Percentiles rank a stretch among this genome's conserved stretches.
Evolutionary conservation across 1,140 invertebrate species (phyloP).

Genomic region (Drosophila paulistorum): DNA sequence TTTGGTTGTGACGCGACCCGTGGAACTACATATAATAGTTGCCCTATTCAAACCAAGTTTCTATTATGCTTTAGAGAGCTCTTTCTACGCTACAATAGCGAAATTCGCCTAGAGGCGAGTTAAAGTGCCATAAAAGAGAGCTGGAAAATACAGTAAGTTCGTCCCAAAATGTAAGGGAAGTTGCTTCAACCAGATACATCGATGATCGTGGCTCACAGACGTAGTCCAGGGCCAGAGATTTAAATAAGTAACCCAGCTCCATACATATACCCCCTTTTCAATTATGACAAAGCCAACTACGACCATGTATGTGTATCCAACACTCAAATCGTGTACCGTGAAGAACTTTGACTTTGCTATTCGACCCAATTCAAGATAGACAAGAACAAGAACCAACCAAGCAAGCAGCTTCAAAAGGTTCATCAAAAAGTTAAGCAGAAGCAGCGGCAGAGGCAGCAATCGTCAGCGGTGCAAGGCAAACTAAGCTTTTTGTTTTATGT

Average conservation of each 20-base stretch:
- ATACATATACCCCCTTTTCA: not conserved
- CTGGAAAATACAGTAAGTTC: conserved; percentile 7
- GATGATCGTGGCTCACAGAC: not conserved
- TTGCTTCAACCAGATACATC: not conserved
- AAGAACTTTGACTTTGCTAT: conserved; percentile 41
- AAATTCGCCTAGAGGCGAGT: conserved; percentile 32
- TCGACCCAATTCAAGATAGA: conserved; percentile 33
- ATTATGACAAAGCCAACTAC: not conserved
- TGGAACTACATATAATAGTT: conserved; percentile 18
- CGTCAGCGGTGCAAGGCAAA: not conserved
- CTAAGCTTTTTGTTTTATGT: conserved; percentile 12
- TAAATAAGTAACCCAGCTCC: not conserved
- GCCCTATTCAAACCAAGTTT: conserved; percentile 21
- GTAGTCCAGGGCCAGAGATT: not conserved
- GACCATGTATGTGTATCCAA: not conserved
- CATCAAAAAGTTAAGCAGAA: conserved; percentile 16
- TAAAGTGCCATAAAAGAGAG: conserved; percentile 12
- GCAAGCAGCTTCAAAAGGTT: conserved; percentile 25
- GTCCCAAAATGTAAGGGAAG: conserved; percentile 1
- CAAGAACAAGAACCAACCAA: conserved; percentile 14
- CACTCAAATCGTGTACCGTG: conserved; percentile 32
- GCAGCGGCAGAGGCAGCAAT: not conserved
- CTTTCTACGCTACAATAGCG: conserved; percentile 28
- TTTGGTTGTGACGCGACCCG: conserved; percentile 11
- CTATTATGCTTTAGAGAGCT: conserved; percentile 6